Percentiles rank a stretch among this genome's conserved stretches.
Conservation (phyloP, 2,888 invertebrate genomes). For the Watsonalla cultraria region DNA sequence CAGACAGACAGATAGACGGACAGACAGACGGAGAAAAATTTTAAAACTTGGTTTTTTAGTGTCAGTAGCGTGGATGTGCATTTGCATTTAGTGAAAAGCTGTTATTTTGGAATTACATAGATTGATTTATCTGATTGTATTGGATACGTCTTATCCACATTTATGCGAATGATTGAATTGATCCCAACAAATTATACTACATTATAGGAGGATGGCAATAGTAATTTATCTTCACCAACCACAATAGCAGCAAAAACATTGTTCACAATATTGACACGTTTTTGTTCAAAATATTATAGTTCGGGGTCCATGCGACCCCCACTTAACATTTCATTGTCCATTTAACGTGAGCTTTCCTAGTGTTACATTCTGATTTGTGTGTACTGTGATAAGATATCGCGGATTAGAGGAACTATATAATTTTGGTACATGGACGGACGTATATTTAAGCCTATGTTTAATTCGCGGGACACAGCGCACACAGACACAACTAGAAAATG, state of each 20-base stretch:
- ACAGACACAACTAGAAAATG: too few relatives aligned
- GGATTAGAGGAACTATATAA: not conserved
- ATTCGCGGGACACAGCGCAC: too few relatives aligned
- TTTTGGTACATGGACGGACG: not conserved
- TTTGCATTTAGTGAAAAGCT: too few relatives aligned
- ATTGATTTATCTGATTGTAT: not conserved
- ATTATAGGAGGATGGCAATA: conserved; percentile 52
- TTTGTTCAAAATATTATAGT: conserved; percentile 48
- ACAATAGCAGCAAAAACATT: conserved; percentile 71
- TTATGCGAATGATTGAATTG: conserved; percentile 29
- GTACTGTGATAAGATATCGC: conserved; percentile 8
- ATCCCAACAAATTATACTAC: conserved; percentile 69
- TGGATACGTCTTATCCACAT: conserved; percentile 33
- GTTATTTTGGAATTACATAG: too few relatives aligned
- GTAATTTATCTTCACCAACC: conserved; percentile 70
- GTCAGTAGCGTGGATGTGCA: too few relatives aligned
- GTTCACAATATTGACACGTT: conserved; percentile 76
- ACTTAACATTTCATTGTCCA: conserved; percentile 61
- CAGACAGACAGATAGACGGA: too few relatives aligned
- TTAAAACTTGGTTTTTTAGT: too few relatives aligned
- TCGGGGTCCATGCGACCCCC: conserved; percentile 58
- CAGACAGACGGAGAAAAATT: too few relatives aligned
- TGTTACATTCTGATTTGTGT: conserved; percentile 14
- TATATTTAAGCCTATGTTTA: too few relatives aligned
- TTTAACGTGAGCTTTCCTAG: conserved; percentile 32